phyloP scores from a whole-genome alignment of 1,140 invertebrate species.

The Ceratoteleas bidentatus region DNA sequence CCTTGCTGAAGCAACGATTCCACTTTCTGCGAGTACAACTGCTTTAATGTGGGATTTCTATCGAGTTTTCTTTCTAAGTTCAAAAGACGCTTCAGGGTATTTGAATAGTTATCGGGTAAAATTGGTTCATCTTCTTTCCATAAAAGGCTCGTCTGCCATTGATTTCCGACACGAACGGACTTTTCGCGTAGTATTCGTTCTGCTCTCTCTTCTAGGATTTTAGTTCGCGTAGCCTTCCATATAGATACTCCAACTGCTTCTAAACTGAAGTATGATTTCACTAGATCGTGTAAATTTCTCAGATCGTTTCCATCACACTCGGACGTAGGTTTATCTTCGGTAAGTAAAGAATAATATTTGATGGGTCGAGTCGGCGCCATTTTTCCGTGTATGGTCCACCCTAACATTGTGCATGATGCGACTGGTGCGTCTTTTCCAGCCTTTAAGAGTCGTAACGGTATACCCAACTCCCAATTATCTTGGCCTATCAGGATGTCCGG shows the following conservation, averaged over 20 bases:
- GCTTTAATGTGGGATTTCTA: neutral
- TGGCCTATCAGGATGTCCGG: neutral
- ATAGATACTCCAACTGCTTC: conserved; percentile 6
- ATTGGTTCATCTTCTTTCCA: conserved; percentile 30
- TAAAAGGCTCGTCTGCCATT: conserved; percentile 42
- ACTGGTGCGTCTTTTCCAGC: neutral
- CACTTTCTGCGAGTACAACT: neutral
- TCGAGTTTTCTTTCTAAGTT: conserved; percentile 1
- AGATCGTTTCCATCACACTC: neutral
- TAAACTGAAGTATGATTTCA: conserved; percentile 9
- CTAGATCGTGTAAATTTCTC: neutral
- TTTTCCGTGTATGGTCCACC: conserved; percentile 15
- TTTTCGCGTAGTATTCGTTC: neutral
- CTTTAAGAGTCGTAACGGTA: neutral
- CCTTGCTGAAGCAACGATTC: neutral
- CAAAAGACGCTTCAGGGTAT: neutral
- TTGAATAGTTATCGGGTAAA: conserved; percentile 15
- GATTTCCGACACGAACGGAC: conserved; percentile 3
- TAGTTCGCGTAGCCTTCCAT: neutral
- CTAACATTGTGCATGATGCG: conserved; percentile 2
- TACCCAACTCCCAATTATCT: neutral
- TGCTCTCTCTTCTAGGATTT: neutral
- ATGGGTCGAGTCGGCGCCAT: neutral
- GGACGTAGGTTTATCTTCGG: no score
- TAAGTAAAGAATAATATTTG: neutral